Base-by-base conservation (phyloP, 2,888 invertebrate species). In the Hofmannophila pseudospretella region DNA sequence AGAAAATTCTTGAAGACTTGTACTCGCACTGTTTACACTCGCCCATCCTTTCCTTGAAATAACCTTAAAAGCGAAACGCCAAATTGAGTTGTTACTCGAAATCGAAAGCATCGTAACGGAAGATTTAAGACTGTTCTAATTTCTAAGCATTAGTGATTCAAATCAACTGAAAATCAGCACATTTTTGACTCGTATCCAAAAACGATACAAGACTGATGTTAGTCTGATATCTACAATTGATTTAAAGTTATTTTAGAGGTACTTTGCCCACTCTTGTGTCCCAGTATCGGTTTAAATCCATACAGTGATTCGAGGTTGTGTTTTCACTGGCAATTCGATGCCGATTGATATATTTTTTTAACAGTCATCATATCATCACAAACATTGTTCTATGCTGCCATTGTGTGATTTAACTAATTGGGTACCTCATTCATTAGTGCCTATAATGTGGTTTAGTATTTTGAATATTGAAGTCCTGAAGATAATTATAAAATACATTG, bases 131-230 rank as follows among this genome's bases (percentile, higher is more conserved):
- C 50, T 50, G 50, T 43, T 43, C 39, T 46, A 34, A 44, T 45
- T 46, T 44, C 36, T 45, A 45, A 46, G 42, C 34, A 7, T 9
- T 7, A 4, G 13, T 20, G 14, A 22, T 8, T 22, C n/a, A n/a
- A 23, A 7, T 23, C 23, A 4, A 23, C n/a, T 23, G 8, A 23
- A 23, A 23, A 23, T 8, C 23, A n/a, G n/a, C 23, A 23, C 8
- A n/a, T 23, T 23, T 23, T 23, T 49, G 50, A 51, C 44, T 58
- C 48, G 47, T 44, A 46, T 36, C 38, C 31, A 34, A 35, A 25
- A 42, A 47, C 58, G 64, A 60, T 63, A 66, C 63, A 69, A 75
- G 78, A 78, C 78, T 80, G 76, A 76, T 63, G 20, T 50, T 69
- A 77, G 75, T 75, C 75, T 76, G 73, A 75, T 59, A 52, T 55